These are phyloP conservation scores for Probosciger aterrimus DNA, from an alignment of 2,113 vertebrate species.

Conservation along the genomic window DNA sequence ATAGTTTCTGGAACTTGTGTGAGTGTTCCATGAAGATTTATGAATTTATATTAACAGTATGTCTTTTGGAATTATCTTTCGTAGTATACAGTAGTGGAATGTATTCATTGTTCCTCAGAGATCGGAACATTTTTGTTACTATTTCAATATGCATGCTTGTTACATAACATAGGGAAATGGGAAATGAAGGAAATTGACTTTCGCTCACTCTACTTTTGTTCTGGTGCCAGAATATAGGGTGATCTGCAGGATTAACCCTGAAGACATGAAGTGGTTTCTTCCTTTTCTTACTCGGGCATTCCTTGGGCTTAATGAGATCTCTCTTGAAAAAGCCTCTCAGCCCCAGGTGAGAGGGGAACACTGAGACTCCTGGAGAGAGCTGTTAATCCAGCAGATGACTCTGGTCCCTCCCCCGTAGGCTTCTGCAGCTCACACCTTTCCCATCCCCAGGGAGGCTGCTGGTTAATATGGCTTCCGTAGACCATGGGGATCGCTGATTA, in stretches of 20 bases:
- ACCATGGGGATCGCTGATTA: no score
- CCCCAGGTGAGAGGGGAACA: background rate
- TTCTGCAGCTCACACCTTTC: rapidly evolving
- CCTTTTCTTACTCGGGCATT: background rate
- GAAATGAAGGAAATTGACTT: background rate
- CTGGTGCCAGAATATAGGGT: background rate
- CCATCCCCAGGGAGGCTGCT: background rate
- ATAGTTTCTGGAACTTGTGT: background rate
- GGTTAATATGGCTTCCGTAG: background rate
- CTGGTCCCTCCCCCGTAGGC: background rate
- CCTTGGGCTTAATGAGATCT: background rate
- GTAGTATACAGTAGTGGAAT: background rate
- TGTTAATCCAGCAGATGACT: background rate
- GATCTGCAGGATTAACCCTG: background rate
- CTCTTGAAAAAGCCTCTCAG: background rate
- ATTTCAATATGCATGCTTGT: background rate
- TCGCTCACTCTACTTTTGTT: background rate
- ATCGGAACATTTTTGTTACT: background rate
- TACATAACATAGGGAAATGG: rapidly evolving
- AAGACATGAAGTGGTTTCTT: background rate
- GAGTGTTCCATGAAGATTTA: background rate
- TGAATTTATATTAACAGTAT: background rate
- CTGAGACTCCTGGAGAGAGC: background rate
- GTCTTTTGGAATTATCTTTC: background rate
- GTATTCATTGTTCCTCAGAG: background rate